Conservation (phyloP, 2,797 vertebrate species). For the Coccyzus lansbergi region DNA sequence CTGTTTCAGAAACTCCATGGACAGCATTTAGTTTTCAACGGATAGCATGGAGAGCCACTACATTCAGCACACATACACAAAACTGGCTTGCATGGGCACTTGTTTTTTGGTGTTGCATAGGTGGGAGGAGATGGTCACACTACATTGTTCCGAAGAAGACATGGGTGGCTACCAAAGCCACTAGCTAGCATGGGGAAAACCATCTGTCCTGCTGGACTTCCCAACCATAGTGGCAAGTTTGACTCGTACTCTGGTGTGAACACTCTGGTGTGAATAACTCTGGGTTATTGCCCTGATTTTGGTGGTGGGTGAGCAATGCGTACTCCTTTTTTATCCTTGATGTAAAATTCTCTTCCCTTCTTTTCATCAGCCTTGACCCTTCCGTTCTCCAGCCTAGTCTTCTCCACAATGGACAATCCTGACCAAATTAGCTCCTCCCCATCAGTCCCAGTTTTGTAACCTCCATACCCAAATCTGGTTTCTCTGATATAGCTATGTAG, state of each 20-base stretch:
- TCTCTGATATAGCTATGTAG: not conserved
- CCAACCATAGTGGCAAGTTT: not conserved
- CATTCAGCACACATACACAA: not conserved
- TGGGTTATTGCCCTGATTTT: not conserved
- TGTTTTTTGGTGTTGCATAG: not conserved
- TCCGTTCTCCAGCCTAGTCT: not conserved
- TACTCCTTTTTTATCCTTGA: not conserved
- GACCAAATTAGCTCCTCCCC: not conserved
- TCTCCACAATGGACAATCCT: not conserved
- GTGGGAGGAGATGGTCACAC: not conserved
- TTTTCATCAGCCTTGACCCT: not conserved
- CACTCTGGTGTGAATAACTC: not conserved
- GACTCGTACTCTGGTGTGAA: not conserved
- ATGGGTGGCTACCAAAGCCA: not conserved
- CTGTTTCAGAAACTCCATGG: not conserved
- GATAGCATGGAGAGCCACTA: not conserved
- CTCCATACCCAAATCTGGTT: not conserved
- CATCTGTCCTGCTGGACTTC: not conserved
- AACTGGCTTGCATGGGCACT: not conserved
- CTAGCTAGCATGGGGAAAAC: not conserved
- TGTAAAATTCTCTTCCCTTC: not conserved
- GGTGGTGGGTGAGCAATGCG: rapidly evolving
- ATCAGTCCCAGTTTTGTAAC: not conserved
- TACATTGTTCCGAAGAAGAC: not conserved
- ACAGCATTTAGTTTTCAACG: not conserved